Conservation (phyloP, 2,888 invertebrate species). For the Lordiphosa fenestrarum region DNA sequence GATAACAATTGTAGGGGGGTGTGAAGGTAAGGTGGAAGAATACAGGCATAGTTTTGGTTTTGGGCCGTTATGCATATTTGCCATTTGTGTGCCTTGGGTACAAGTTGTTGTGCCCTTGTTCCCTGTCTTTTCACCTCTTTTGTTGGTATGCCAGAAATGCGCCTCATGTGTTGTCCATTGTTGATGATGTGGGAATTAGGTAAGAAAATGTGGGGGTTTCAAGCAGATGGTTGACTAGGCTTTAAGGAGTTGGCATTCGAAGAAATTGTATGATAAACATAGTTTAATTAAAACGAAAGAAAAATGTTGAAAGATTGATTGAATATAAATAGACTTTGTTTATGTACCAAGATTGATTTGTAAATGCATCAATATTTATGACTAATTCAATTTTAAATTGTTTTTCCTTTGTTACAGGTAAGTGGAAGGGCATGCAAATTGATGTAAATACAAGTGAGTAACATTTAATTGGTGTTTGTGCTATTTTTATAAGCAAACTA, state of each 20-base stretch:
- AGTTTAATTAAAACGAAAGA: too few relatives aligned
- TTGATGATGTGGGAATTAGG: slow-evolving; percentile 73
- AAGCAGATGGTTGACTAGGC: slow-evolving; percentile 1
- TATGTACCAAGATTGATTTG: too few relatives aligned
- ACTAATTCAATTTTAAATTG: too few relatives aligned
- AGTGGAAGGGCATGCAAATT: too few relatives aligned
- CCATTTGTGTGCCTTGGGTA: slow-evolving; percentile 36
- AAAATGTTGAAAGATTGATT: too few relatives aligned
- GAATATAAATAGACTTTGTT: too few relatives aligned
- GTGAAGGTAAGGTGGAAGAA: slow-evolving; percentile 1
- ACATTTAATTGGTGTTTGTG: background rate
- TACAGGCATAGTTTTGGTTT: slow-evolving; percentile 51
- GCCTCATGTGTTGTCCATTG: slow-evolving; percentile 67
- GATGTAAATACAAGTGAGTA: too few relatives aligned
- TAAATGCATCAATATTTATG: too few relatives aligned
- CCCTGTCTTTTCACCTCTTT: slow-evolving; percentile 7
- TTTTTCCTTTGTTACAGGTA: too few relatives aligned
- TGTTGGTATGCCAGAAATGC: slow-evolving; percentile 51
- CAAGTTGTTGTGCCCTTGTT: background rate
- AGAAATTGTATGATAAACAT: too few relatives aligned
- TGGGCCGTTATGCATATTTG: slow-evolving; percentile 60
- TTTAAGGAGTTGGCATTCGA: background rate
- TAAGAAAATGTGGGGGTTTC: slow-evolving; percentile 19
- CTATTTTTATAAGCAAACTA: too few relatives aligned
- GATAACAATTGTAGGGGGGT: slow-evolving; percentile 20